These are phyloP conservation scores for Coremacera marginata DNA, from an alignment of 2,888 invertebrate genomes.

Conservation along the genomic window DNA sequence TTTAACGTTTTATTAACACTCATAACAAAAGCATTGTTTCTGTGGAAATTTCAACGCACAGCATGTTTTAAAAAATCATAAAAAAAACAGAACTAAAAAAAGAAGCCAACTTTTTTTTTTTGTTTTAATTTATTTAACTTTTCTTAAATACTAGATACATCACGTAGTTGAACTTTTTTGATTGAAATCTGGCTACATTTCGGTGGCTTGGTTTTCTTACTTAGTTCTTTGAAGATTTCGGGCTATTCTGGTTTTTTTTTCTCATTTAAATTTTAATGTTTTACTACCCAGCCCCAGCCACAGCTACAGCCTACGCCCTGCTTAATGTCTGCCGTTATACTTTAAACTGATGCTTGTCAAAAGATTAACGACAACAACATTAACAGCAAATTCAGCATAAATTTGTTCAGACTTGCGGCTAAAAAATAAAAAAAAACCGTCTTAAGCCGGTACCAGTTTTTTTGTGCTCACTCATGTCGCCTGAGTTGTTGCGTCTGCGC, in stretches of 20 bases:
- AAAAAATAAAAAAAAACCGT: neutral
- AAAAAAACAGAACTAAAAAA: neutral
- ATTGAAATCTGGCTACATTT: slow-evolving; percentile 17
- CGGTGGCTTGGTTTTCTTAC: neutral
- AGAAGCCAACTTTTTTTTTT: neutral
- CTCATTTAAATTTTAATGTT: neutral
- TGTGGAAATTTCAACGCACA: slow-evolving; percentile 1
- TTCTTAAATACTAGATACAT: neutral
- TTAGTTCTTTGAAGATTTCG: neutral
- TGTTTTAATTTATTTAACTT: neutral
- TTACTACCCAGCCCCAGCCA: neutral
- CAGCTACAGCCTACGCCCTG: neutral
- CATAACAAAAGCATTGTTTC: neutral
- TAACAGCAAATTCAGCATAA: slow-evolving; percentile 2
- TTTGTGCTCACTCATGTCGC: neutral
- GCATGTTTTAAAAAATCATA: slow-evolving; percentile 11
- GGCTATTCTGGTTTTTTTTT: neutral
- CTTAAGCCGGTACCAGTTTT: neutral
- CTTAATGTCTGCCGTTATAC: slow-evolving; percentile 13
- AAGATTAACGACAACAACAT: slow-evolving; percentile 9
- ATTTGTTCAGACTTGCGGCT: slow-evolving; percentile 9
- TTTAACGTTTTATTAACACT: slow-evolving; percentile 10
- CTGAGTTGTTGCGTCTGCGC: neutral
- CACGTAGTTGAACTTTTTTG: slow-evolving; percentile 20
- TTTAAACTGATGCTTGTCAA: slow-evolving; percentile 9